Conservation (phyloP, 2,888 invertebrate genomes). For the Aporophyla lueneburgensis region DNA sequence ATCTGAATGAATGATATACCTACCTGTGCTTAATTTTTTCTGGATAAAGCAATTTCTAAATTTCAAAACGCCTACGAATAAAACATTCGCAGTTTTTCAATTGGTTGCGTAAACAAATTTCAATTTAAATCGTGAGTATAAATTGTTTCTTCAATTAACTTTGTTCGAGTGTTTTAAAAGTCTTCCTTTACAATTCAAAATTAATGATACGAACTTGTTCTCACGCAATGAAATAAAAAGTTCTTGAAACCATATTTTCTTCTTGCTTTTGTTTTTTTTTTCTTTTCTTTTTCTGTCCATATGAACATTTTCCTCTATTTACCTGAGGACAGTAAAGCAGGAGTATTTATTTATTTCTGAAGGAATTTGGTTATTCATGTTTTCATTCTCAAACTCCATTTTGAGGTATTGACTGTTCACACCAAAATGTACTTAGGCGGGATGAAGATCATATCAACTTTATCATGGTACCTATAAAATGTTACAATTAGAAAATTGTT, state of each 20-base stretch:
- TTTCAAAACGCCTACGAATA: neutral
- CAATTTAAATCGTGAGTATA: neutral
- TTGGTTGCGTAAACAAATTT: conserved; percentile 12
- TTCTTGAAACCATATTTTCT: conserved; percentile 35
- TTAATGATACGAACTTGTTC: neutral
- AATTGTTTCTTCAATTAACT: neutral
- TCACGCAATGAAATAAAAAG: neutral
- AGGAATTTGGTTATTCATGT: neutral
- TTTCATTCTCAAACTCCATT: neutral
- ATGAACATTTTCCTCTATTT: neutral
- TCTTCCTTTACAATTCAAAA: conserved; percentile 18
- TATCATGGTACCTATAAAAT: neutral
- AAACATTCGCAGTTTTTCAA: neutral
- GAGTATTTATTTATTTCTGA: too few species aligned
- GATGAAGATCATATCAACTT: neutral
- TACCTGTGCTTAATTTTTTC: too few species aligned
- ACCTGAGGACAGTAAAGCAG: neutral
- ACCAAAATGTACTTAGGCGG: neutral
- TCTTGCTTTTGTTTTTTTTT: neutral
- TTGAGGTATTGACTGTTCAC: too few species aligned
- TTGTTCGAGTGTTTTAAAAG: neutral
- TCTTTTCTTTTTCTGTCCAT: neutral
- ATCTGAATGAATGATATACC: neutral
- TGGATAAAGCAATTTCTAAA: too few species aligned
- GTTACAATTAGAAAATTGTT: too few species aligned